Base-by-base conservation (phyloP, 2,113 vertebrate genomes). In the Rhinoderma darwinii region DNA sequence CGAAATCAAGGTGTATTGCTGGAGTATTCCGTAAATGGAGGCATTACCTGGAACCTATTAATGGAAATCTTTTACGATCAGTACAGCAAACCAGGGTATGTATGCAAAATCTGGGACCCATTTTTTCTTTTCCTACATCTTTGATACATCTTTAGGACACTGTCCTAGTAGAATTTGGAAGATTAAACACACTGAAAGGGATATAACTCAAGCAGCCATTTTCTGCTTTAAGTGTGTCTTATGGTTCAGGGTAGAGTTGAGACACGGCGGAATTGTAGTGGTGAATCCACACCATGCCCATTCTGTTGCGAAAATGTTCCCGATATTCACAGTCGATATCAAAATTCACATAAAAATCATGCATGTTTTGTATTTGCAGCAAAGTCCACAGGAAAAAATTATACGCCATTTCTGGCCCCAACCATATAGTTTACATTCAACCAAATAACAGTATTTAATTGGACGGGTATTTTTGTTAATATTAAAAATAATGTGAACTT, bases 61-160 rank as follows among this genome's bases (percentile, higher is more conserved):
- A 99, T 97, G 84, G 98, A 99, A 93, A 99, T 99, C 89, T 98
- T 98, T 93, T 98, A 98, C 68, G 97, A 99, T 82, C 96, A 99
- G 0, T 99, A 98, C 94, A 98, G 96, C 92, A 99, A 99, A 85
- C 98, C 98, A 0, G 97, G 97, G 98, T 98, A 92, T 90, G 95
- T 95, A 91, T 84, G 2, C 10, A 43, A 74, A 41, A 77, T 77
- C 59, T 61, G 3, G 5, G n/a, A 66, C 61, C 27, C 27, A 66
- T 66, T 66, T 66, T 3, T 66, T 3, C 61, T 5, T 66, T 66
- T 32, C n/a, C 61, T 27, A 27, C 59, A 12, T 27, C n/a, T 35
- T 35, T 10, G 30, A 1, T 54, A 54, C 18, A 54, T 18, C 50
- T 54, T 61, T 61, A 61, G 56, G 56, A 10, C 25, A 11, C n/a